Evolutionary conservation across 2,113 vertebrate species (phyloP).

Genomic region (Neomonachus schauinslandi): DNA sequence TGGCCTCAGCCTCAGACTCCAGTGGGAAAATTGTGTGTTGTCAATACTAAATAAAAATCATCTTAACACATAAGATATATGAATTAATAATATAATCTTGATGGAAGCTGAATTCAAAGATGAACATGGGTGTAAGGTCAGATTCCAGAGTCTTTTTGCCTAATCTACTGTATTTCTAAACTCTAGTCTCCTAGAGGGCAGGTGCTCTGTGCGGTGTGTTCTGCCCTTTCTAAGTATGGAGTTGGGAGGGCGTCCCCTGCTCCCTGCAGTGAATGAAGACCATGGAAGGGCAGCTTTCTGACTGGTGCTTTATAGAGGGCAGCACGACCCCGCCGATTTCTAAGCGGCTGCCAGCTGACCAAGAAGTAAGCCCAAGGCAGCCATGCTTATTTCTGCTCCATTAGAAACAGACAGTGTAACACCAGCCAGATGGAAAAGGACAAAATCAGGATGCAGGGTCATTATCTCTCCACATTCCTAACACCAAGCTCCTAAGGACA

Average conservation of each 20-base stretch:
- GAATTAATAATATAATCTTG: not conserved
- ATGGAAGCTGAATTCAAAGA: not conserved
- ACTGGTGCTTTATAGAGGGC: not conserved
- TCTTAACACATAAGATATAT: not conserved
- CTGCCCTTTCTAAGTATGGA: not conserved
- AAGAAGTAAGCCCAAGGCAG: not conserved
- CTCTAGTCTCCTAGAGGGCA: not conserved
- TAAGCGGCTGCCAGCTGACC: fast-evolving
- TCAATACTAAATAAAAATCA: slow-evolving; percentile 20
- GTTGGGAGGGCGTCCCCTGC: not conserved
- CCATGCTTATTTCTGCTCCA: not conserved
- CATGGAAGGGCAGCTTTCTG: not conserved
- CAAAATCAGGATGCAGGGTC: not conserved
- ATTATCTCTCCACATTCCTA: not conserved
- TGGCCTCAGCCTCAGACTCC: not conserved
- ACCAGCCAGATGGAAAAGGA: slow-evolving; percentile 29
- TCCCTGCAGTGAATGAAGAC: not conserved
- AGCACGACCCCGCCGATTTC: not conserved
- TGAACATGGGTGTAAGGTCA: not conserved
- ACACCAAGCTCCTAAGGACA: not conserved
- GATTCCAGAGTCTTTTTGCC: not conserved
- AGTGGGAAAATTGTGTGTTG: slow-evolving; percentile 23
- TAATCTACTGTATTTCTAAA: not conserved
- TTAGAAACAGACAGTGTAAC: not conserved
- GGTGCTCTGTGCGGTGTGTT: not conserved